Evolutionary conservation across 2,888 invertebrate genomes (phyloP).

Genomic region (Athrips mouffetella): DNA sequence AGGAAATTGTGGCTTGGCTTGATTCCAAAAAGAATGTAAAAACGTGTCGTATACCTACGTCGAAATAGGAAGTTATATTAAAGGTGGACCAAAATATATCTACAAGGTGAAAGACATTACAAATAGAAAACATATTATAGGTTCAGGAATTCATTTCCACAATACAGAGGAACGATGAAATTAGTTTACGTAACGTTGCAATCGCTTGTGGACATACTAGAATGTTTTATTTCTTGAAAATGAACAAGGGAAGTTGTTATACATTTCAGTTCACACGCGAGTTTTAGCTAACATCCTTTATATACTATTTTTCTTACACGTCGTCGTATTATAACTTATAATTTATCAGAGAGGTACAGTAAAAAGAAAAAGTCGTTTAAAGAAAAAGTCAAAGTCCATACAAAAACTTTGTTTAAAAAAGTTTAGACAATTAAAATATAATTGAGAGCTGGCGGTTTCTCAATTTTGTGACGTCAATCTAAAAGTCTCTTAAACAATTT

Average conservation of each 20-base stretch:
- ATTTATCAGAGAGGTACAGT: no score
- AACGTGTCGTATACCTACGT: background rate
- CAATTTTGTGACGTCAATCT: no score
- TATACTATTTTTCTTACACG: no score
- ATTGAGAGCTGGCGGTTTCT: no score
- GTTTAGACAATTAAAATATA: no score
- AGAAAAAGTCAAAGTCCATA: no score
- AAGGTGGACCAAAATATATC: background rate
- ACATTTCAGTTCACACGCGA: background rate
- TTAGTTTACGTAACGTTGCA: background rate
- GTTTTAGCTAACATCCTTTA: background rate
- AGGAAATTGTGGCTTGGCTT: constrained; percentile 6
- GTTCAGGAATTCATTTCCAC: background rate
- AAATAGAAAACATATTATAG: no score
- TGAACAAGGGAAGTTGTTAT: background rate
- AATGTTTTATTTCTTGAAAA: background rate
- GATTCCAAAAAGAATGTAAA: constrained; percentile 8
- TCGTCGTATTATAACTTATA: no score
- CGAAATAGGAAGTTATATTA: constrained; percentile 3
- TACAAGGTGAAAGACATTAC: constrained; percentile 1
- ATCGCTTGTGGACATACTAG: background rate
- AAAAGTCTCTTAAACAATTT: no score
- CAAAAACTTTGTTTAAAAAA: no score
- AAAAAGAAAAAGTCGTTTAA: no score
- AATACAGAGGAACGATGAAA: background rate